phyloP scores from a whole-genome alignment of 2,888 invertebrate genomes.

The Dioctria linearis region DNA sequence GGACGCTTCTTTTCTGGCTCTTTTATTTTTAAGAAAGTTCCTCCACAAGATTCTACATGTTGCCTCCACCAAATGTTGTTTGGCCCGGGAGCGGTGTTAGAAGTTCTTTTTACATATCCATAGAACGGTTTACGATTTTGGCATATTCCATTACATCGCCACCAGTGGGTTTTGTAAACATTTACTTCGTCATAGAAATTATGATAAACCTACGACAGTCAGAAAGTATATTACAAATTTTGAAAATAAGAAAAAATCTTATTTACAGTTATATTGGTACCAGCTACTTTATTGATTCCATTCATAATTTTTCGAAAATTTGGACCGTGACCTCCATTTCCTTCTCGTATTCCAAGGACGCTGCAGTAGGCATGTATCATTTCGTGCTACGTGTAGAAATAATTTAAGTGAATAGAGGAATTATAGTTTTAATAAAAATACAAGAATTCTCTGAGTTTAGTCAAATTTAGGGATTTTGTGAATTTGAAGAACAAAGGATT shows the following conservation, averaged over 20 bases:
- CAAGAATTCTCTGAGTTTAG: too few relatives aligned
- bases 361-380: slow-evolving; percentile 99
- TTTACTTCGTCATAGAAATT: slow-evolving; percentile 94
- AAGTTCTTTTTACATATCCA: slow-evolving; percentile 89
- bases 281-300: slow-evolving; percentile 89
- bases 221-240: slow-evolving; percentile 1
- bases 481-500: too few relatives aligned
- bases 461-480: too few relatives aligned
- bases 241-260: slow-evolving; percentile 62
- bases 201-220: slow-evolving; percentile 83
- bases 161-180: slow-evolving; percentile 92
- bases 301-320: slow-evolving; percentile 94
- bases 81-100: slow-evolving; percentile 91
- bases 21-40: slow-evolving; percentile 87
- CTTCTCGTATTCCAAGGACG: slow-evolving; percentile 85
- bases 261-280: slow-evolving; percentile 86
- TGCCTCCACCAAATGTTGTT: slow-evolving; percentile 88
- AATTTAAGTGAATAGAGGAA: neutral
- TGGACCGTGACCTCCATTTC: slow-evolving; percentile 96
- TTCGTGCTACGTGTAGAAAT: slow-evolving; percentile 80
- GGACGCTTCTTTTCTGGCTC: slow-evolving; percentile 75
- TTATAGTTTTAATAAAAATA: too few relatives aligned
- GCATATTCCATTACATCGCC: slow-evolving; percentile 95
- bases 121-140: slow-evolving; percentile 84
- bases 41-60: slow-evolving; percentile 86